phyloP scores from a whole-genome alignment of 2,888 invertebrate species.

The Acronicta leporina region DNA sequence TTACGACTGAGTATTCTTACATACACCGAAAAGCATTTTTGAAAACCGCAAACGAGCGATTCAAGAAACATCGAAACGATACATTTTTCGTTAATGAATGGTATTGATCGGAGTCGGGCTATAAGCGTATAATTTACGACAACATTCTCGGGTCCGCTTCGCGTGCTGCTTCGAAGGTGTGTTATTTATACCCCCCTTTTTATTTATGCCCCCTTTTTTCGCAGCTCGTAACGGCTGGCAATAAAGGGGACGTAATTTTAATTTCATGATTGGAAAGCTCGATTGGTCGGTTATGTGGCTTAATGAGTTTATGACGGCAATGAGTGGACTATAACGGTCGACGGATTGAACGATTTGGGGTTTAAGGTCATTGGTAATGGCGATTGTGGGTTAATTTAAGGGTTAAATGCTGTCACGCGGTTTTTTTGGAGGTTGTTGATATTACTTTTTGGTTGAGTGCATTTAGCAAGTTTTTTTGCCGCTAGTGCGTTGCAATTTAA shows the following conservation, averaged over 20 bases:
- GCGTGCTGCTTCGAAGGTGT: conserved; percentile 86
- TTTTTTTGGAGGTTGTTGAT: conserved; percentile 21
- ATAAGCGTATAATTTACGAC: conserved; percentile 86
- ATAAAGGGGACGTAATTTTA: conserved; percentile 89
- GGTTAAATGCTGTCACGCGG: conserved; percentile 39
- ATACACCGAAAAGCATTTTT: conserved; percentile 65
- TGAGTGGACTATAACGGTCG: conserved; percentile 81
- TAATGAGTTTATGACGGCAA: conserved; percentile 86
- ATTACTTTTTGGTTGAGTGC: conserved; percentile 8
- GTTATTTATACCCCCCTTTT: conserved; percentile 88
- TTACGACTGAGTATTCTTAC: conserved; percentile 59
- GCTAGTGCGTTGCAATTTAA: too few relatives aligned
- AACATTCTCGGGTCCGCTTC: conserved; percentile 74
- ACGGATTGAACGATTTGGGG: conserved; percentile 69
- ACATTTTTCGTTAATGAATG: conserved; percentile 87
- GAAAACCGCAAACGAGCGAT: conserved; percentile 71
- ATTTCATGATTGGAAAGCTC: conserved; percentile 89
- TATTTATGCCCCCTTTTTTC: conserved; percentile 89
- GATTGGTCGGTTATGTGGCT: conserved; percentile 87
- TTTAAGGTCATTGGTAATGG: conserved; percentile 64
- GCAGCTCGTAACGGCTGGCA: conserved; percentile 87
- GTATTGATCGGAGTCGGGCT: conserved; percentile 82
- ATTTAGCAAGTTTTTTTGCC: conserved; percentile 4
- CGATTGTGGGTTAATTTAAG: conserved; percentile 46
- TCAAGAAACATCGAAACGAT: conserved; percentile 72